Evolutionary conservation across 2,113 vertebrate species (phyloP).

Genomic region (Phodopus roborovskii): DNA sequence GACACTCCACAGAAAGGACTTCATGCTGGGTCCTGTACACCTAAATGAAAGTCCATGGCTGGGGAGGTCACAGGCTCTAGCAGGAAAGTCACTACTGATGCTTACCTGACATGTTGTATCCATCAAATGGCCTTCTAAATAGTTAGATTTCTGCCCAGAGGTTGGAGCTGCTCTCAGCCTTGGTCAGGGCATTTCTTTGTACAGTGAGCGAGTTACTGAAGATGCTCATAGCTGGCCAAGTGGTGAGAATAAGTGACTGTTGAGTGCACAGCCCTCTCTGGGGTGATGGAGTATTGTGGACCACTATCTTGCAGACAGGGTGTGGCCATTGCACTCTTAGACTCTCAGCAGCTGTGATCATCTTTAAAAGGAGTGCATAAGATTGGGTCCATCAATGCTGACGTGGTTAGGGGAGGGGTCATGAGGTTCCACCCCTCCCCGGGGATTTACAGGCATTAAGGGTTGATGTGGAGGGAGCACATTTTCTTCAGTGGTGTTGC

Average conservation of each 20-base stretch:
- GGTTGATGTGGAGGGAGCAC: neutral
- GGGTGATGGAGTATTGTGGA: neutral
- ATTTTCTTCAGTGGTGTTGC: neutral
- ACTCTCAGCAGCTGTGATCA: neutral
- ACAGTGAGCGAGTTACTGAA: neutral
- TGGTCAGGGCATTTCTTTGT: neutral
- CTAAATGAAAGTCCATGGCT: neutral
- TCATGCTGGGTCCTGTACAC: neutral
- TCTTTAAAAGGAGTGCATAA: neutral
- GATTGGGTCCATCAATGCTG: too few species aligned
- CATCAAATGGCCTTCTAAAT: neutral
- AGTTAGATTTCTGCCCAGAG: neutral
- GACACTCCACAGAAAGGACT: too few species aligned
- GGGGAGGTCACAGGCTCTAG: too few species aligned
- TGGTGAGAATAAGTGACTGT: neutral
- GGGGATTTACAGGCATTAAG: neutral
- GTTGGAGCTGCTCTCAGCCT: neutral
- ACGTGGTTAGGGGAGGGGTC: neutral
- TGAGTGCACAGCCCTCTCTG: neutral
- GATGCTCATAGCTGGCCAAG: neutral
- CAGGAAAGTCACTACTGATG: neutral
- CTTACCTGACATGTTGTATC: neutral
- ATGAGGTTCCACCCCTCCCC: neutral
- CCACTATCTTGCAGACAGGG: neutral
- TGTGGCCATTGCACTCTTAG: accelerated